Evolutionary conservation across 2,888 invertebrate genomes (phyloP).

Genomic region (Resseliella maxima): DNA sequence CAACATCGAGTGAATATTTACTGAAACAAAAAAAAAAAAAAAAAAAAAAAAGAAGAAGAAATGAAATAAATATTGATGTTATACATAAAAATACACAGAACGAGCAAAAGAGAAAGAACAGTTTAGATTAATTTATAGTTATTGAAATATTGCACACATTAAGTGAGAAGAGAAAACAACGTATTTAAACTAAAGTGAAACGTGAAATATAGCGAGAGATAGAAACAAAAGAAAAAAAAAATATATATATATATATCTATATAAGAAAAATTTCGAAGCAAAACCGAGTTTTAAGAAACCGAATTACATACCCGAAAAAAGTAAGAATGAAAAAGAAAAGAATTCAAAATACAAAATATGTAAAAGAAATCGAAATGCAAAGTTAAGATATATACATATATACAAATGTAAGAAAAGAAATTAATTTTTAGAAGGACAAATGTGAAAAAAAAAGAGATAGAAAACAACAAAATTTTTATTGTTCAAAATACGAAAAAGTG

Average conservation of each 20-base stretch:
- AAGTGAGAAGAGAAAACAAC: neutral
- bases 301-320: too few relatives aligned
- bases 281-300: too few relatives aligned
- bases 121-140: constrained; percentile 39
- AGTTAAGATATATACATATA: neutral
- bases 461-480: too few relatives aligned
- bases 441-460: neutral
- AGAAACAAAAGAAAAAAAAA: neutral
- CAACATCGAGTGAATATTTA: neutral
- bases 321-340: too few relatives aligned
- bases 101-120: too few relatives aligned
- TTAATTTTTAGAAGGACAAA: neutral
- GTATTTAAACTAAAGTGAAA: neutral
- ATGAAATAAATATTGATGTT: neutral
- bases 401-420: neutral
- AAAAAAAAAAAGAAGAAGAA: neutral
- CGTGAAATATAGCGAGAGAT: neutral
- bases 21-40: neutral
- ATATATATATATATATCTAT: too few relatives aligned
- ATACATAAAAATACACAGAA: neutral
- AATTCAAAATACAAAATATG: too few relatives aligned
- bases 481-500: too few relatives aligned
- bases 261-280: too few relatives aligned
- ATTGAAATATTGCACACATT: constrained; percentile 19
- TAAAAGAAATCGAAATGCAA: neutral